Base-by-base conservation (phyloP, 2,888 invertebrate genomes). In the Zootermopsis nevadensis region DNA sequence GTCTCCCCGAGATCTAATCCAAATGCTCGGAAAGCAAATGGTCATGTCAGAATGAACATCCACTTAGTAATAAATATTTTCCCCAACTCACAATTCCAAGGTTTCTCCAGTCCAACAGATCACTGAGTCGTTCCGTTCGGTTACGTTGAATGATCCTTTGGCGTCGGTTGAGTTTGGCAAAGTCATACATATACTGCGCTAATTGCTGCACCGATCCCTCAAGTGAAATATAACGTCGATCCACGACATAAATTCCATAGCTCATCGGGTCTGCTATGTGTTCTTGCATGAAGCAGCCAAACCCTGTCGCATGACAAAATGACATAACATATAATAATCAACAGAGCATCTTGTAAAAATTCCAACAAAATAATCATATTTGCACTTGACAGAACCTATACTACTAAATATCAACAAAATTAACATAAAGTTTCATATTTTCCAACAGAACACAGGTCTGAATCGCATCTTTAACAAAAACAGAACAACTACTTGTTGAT, bases 131-230 rank as follows among this genome's bases (percentile, higher is more conserved):
- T 89, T 99, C 99, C 0, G 99, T 99, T 87, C 99, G 93, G 89
- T 99, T 99, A 86, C 99, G 93, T 88, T 99, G 98, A 85, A 99
- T 99, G 87, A 99, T 99, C 87, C 99, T 94, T 89, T 99, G 99
- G 72, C 99, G 92, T 83, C 99, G 93, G 85, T 96, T 96, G 81
- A 99, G 90, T 86, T 95, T 94, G 48, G 96, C 94, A 88, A 99
- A 99, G 87, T 99, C 98, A 89, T 93, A 97, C 97, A 99, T 98
- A 87, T 93, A 97, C 86, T 93, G 94, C 0, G 98, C 95, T 22
- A 99, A 91, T 88, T 99, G 98, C 86, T 97, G 95, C 2, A 99
- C 95, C 48, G 97, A 96, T 79, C 96, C 96, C 89, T 99, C 98
- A 0, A 98, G 89, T 6, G 94, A 94, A 86, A 98, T 98, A 89